These are phyloP conservation scores for Amphipyra berbera DNA, from an alignment of 2,888 invertebrate species.

Conservation along the genomic window DNA sequence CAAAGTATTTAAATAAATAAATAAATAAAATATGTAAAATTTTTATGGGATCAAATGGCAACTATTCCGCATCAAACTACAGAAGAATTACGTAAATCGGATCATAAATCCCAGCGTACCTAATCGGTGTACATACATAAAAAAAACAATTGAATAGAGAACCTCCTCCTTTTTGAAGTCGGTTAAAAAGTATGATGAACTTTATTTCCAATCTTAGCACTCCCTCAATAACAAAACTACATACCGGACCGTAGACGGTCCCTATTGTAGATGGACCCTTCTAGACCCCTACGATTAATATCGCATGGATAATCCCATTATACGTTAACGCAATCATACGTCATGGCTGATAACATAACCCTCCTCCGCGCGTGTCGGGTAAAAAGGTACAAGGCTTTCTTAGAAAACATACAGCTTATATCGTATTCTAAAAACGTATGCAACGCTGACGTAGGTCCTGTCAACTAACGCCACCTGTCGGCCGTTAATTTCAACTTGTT, in stretches of 20 bases:
- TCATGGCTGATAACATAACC: neutral
- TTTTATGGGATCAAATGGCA: too few relatives aligned
- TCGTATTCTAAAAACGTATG: conserved; percentile 9
- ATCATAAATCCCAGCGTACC: too few relatives aligned
- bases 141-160: too few relatives aligned
- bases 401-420: neutral
- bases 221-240: neutral
- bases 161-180: too few relatives aligned
- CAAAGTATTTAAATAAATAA: too few relatives aligned
- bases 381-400: conserved; percentile 1
- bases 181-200: too few relatives aligned
- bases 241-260: neutral
- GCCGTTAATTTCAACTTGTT: conserved; percentile 1
- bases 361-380: neutral
- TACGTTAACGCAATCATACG: conserved; percentile 6
- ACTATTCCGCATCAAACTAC: too few relatives aligned
- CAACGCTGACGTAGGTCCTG: conserved; percentile 5
- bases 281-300: conserved; percentile 6
- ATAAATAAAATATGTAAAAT: too few relatives aligned
- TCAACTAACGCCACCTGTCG: conserved; percentile 2
- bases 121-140: too few relatives aligned
- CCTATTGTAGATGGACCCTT: neutral
- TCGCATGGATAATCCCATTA: conserved; percentile 3
- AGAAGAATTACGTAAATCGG: too few relatives aligned
- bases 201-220: too few relatives aligned